Percentiles rank a stretch among this genome's conserved stretches.
These are phyloP conservation scores for Eremophila alpestris DNA, from an alignment of 2,797 vertebrate species.

Conservation along the genomic window DNA sequence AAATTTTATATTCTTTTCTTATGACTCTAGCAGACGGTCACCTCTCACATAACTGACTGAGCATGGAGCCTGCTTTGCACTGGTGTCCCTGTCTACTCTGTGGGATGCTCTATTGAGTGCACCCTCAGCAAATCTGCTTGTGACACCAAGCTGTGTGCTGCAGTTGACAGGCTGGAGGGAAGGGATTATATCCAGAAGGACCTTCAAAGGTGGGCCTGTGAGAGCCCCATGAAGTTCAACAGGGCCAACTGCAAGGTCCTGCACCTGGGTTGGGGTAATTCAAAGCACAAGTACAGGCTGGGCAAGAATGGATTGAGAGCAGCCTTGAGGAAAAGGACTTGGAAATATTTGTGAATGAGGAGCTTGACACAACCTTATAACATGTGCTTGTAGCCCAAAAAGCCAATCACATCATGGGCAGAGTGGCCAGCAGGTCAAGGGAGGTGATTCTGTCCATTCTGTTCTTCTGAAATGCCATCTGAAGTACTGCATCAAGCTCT, in stretches of 20 bases:
- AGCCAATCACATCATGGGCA: neutral
- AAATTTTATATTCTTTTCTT: neutral
- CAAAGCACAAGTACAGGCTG: neutral
- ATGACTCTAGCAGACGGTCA: neutral
- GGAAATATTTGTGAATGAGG: neutral
- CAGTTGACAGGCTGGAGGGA: neutral
- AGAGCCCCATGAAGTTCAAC: neutral
- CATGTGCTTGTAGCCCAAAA: neutral
- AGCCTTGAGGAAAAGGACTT: neutral
- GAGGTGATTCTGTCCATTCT: neutral
- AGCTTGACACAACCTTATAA: neutral
- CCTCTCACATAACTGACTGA: neutral
- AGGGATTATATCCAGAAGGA: neutral
- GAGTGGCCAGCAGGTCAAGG: neutral
- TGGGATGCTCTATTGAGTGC: rapidly evolving
- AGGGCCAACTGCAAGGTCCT: neutral
- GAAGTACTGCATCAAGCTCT: neutral
- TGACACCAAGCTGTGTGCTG: neutral
- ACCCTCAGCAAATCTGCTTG: neutral
- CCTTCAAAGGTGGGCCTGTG: neutral
- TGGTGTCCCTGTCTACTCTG: neutral
- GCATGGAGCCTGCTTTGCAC: neutral
- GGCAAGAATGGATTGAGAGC: neutral
- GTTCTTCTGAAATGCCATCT: neutral
- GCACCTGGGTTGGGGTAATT: neutral